phyloP scores from a whole-genome alignment of 2,888 invertebrate genomes.

The Carterocephalus palaemon region DNA sequence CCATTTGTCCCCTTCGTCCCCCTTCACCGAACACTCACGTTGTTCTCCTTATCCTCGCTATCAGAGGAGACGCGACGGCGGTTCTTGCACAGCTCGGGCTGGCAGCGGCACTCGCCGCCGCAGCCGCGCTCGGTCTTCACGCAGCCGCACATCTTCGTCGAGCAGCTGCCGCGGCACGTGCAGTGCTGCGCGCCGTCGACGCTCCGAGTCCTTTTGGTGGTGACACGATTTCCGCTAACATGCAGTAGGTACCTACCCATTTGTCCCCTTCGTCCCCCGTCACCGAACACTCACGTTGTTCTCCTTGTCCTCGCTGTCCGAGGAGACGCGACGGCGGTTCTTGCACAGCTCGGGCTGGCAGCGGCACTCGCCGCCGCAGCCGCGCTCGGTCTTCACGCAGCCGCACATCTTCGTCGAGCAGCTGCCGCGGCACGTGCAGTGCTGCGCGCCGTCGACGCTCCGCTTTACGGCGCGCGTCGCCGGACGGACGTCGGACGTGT shows the following conservation, averaged over 20 bases:
- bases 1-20: no score
- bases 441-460: slow-evolving; percentile 76
- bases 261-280: no score
- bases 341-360: slow-evolving; percentile 70
- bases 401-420: slow-evolving; percentile 80
- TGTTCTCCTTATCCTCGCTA: slow-evolving; percentile 57
- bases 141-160: slow-evolving; percentile 79
- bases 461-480: slow-evolving; percentile 64
- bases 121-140: slow-evolving; percentile 72
- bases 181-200: slow-evolving; percentile 80
- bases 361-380: slow-evolving; percentile 73
- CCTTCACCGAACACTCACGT: no score
- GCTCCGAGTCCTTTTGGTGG: no score
- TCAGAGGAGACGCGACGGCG: no score
- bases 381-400: slow-evolving; percentile 73
- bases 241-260: no score
- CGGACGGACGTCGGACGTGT: slow-evolving; percentile 16
- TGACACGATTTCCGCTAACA: no score
- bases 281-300: slow-evolving; percentile 45
- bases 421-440: slow-evolving; percentile 80
- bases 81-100: no score
- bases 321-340: slow-evolving; percentile 44
- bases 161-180: slow-evolving; percentile 80
- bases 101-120: no score
- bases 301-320: slow-evolving; percentile 64